A percentile compares a stretch with the other conserved stretches of the same genome.
Evolutionary conservation across 1,140 invertebrate genomes (phyloP).

Genomic region (Pogonomyrmex barbatus): DNA sequence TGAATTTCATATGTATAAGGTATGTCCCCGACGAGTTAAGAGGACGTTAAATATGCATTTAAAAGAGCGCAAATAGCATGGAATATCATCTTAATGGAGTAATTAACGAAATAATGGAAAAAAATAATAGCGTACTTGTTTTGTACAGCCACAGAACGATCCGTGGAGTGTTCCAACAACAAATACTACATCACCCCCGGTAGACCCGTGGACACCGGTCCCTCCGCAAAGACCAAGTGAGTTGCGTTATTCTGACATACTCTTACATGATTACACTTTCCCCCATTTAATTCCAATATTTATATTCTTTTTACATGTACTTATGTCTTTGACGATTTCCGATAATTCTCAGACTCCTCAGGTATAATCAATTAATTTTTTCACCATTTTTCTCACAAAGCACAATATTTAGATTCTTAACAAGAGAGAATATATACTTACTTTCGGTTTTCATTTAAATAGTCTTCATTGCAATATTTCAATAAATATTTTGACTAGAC

Average conservation of each 20-base stretch:
- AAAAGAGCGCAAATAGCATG: background rate
- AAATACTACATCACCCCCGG: conserved; percentile 81
- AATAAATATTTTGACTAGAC: background rate
- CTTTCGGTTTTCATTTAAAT: background rate
- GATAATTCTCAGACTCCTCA: conserved; percentile 49
- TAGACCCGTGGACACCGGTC: conserved; percentile 88
- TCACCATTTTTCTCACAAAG: conserved; percentile 38
- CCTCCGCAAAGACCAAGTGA: conserved; percentile 81
- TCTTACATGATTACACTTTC: conserved; percentile 22
- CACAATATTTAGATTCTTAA: background rate
- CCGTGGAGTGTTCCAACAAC: conserved; percentile 86
- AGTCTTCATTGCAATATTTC: background rate
- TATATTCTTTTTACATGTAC: conserved; percentile 66
- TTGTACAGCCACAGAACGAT: conserved; percentile 85
- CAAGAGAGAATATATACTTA: background rate
- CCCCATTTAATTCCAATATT: conserved; percentile 57
- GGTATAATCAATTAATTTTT: conserved; percentile 54
- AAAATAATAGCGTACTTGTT: conserved; percentile 29
- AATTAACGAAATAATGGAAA: background rate
- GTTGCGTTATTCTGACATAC: conserved; percentile 29
- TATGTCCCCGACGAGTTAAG: conserved; percentile 68
- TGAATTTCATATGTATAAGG: conserved; percentile 78
- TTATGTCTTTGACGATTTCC: conserved; percentile 51
- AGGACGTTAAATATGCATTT: conserved; percentile 5
- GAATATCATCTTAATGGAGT: background rate